Percentiles rank a stretch among this genome's conserved stretches.
Conservation (phyloP, 2,797 vertebrate species). For the Parauchenoglanis punctatus region DNA sequence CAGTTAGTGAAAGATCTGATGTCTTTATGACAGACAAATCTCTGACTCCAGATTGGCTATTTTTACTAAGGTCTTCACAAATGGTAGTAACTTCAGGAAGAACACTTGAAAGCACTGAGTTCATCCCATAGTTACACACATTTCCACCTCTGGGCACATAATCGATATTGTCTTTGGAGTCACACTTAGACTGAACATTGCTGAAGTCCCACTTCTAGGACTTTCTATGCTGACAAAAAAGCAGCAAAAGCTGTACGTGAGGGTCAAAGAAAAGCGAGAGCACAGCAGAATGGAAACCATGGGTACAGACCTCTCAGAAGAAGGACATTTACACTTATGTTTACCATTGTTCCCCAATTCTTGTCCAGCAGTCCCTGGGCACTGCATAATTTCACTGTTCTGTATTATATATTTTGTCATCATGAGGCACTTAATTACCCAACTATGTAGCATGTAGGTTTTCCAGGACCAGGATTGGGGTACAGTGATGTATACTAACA, state of each 20-base stretch:
- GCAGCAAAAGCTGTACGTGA: constrained; percentile 56
- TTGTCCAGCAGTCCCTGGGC: background rate
- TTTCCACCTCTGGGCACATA: constrained; percentile 88
- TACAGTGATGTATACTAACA: background rate
- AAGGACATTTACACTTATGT: background rate
- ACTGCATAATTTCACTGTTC: background rate
- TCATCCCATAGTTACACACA: constrained; percentile 81
- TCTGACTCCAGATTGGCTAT: background rate
- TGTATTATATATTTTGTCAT: background rate
- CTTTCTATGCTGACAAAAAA: background rate
- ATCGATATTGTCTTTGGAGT: constrained; percentile 92
- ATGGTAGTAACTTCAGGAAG: constrained; percentile 61
- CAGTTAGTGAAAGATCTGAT: background rate
- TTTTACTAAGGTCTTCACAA: background rate
- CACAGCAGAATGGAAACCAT: background rate
- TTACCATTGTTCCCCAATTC: background rate
- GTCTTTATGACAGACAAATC: background rate
- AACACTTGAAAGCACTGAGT: constrained; percentile 64
- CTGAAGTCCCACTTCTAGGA: constrained; percentile 87
- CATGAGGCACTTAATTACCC: background rate
- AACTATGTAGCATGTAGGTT: background rate
- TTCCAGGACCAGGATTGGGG: constrained; percentile 1
- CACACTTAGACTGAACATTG: constrained; percentile 90
- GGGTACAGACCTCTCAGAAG: background rate
- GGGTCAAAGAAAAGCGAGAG: constrained; percentile 33